A percentile compares a stretch with the other conserved stretches of the same genome.
Evolutionary conservation across 2,888 invertebrate genomes (phyloP).

Genomic region (Cerastis rubricosa): DNA sequence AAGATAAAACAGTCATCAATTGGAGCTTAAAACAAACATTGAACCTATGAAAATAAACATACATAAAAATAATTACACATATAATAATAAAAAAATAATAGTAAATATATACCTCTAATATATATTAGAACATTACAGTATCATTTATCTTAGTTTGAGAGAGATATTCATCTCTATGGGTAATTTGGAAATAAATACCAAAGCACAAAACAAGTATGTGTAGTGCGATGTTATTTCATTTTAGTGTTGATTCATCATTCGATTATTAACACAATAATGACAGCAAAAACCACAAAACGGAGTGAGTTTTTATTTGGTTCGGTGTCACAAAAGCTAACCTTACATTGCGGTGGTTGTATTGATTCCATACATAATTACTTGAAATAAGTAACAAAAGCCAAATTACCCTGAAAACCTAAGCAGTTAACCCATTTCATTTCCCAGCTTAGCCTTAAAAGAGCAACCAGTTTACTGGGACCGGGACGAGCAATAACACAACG

Average conservation of each 20-base stretch:
- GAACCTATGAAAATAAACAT: too few relatives aligned
- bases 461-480: conserved; percentile 24
- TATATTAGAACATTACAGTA: too few relatives aligned
- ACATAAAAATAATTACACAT: too few relatives aligned
- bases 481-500: conserved; percentile 66
- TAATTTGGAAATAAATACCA: neutral
- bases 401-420: neutral
- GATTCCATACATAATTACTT: neutral
- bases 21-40: too few relatives aligned
- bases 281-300: neutral
- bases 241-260: neutral
- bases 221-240: neutral
- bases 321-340: neutral
- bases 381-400: neutral
- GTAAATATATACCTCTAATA: too few relatives aligned
- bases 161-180: neutral
- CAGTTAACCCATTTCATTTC: conserved; percentile 18
- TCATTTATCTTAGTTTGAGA: neutral
- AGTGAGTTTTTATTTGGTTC: neutral
- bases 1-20: too few relatives aligned
- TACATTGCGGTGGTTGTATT: neutral
- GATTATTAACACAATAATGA: neutral
- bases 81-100: too few relatives aligned
- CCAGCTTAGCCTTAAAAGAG: neutral
- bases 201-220: neutral